Percentiles rank a stretch among this genome's conserved stretches.
Conservation (phyloP, 2,113 vertebrate species). For the Pleuronectes platessa region DNA sequence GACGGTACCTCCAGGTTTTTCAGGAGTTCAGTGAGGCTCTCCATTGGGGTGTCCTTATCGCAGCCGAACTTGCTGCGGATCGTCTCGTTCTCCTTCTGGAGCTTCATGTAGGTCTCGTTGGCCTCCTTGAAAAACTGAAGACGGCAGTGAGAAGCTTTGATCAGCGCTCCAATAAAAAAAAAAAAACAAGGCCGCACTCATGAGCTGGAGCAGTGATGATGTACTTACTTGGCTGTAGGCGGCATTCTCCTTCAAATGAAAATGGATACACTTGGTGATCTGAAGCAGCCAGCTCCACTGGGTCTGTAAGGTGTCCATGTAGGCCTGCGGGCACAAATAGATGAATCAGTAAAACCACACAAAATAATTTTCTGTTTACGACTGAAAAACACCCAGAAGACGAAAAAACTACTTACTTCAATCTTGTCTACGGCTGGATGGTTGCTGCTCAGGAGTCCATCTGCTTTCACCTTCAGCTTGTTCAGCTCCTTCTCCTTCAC, state of each 20-base stretch:
- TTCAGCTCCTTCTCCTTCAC: slow-evolving; percentile 96
- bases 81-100: slow-evolving; percentile 88
- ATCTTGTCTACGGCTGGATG: slow-evolving; percentile 97
- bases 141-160: not conserved
- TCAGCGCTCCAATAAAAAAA: not conserved
- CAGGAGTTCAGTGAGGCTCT: slow-evolving; percentile 88
- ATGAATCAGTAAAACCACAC: slow-evolving; percentile 15
- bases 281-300: slow-evolving; percentile 99
- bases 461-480: slow-evolving; percentile 93
- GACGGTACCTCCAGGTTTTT: slow-evolving; percentile 90
- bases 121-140: slow-evolving; percentile 96
- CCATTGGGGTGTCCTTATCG: slow-evolving; percentile 89
- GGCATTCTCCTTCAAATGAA: slow-evolving; percentile 95
- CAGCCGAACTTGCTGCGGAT: slow-evolving; percentile 90
- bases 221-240: slow-evolving; percentile 92
- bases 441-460: slow-evolving; percentile 87
- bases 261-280: slow-evolving; percentile 96
- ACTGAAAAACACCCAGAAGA: not conserved
- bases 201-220: not conserved
- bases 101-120: slow-evolving; percentile 87
- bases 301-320: slow-evolving; percentile 97
- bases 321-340: slow-evolving; percentile 81
- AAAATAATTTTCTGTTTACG: not conserved
- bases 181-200: not conserved
- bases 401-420: slow-evolving; percentile 78